Percentiles rank a stretch among this genome's conserved stretches.
phyloP scores from a whole-genome alignment of 2,888 invertebrate species.

The Drosophila neotestacea region DNA sequence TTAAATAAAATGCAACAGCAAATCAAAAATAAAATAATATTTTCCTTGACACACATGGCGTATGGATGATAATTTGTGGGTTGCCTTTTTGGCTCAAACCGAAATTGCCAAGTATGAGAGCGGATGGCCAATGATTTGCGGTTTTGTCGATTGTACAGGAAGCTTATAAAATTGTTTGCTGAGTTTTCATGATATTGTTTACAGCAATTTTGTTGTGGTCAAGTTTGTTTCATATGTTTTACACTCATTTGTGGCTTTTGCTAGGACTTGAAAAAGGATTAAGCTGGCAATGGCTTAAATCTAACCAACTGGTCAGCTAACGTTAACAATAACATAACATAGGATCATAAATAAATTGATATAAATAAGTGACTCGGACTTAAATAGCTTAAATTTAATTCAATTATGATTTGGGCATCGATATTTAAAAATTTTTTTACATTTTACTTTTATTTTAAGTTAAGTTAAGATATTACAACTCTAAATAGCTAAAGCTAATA shows the following conservation, averaged over 20 bases:
- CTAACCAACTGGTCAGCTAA: constrained; percentile 5
- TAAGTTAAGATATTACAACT: too few relatives aligned
- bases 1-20: constrained; percentile 5
- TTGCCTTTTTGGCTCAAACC: not conserved
- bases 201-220: constrained; percentile 62
- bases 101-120: constrained; percentile 12
- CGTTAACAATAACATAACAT: not conserved
- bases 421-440: too few relatives aligned
- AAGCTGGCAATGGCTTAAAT: constrained; percentile 10
- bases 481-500: too few relatives aligned
- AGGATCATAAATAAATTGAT: not conserved
- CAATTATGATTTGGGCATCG: too few relatives aligned
- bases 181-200: constrained; percentile 51
- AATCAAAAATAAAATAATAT: not conserved
- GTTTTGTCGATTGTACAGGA: constrained; percentile 37
- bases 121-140: constrained; percentile 43
- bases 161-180: constrained; percentile 39
- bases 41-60: constrained; percentile 20
- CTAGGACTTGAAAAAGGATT: constrained; percentile 4
- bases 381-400: not conserved
- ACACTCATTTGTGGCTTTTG: constrained; percentile 39
- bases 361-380: not conserved
- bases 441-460: too few relatives aligned
- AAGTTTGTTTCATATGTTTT: constrained; percentile 40
- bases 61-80: constrained; percentile 32